Percentiles rank a stretch among this genome's conserved stretches.
phyloP scores from a whole-genome alignment of 2,888 invertebrate genomes.

The Acanthococcus lagerstroemiae region DNA sequence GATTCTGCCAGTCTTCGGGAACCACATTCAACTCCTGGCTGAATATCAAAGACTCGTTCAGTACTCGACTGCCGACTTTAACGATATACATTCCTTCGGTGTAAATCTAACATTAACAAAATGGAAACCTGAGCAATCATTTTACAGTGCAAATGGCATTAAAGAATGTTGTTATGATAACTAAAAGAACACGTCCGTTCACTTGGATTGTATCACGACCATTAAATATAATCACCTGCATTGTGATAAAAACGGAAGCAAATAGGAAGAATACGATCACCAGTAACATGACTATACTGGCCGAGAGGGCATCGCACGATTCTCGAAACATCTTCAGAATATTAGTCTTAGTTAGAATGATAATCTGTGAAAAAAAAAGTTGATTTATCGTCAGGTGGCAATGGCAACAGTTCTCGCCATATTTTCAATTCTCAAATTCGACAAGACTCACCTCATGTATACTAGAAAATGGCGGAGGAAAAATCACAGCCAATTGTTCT shows the following conservation, averaged over 20 bases:
- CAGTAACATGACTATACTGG: conserved; percentile 74
- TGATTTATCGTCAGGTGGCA: background rate
- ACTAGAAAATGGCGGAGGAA: conserved; percentile 64
- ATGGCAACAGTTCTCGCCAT: background rate
- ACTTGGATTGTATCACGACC: conserved; percentile 34
- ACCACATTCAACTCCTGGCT: conserved; percentile 76
- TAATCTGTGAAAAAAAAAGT: conserved; percentile 35
- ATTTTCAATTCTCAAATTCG: background rate
- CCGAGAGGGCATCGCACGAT: conserved; percentile 76
- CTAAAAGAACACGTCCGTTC: conserved; percentile 50
- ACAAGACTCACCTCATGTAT: conserved; percentile 52
- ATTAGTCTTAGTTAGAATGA: conserved; percentile 27
- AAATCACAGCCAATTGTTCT: conserved; percentile 48
- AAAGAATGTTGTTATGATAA: too few species aligned
- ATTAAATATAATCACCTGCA: conserved; percentile 60
- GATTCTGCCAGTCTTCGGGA: conserved; percentile 73
- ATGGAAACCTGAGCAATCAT: too few species aligned
- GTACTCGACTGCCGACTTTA: conserved; percentile 73
- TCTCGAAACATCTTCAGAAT: conserved; percentile 48
- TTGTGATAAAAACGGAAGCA: conserved; percentile 67
- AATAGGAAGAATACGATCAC: conserved; percentile 68
- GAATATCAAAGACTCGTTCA: conserved; percentile 79
- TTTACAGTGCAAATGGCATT: too few species aligned
- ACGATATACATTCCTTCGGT: conserved; percentile 87
- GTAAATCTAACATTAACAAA: conserved; percentile 45